Evolutionary conservation across 2,888 invertebrate species (phyloP).

Genomic region (Sepiola atlantica): DNA sequence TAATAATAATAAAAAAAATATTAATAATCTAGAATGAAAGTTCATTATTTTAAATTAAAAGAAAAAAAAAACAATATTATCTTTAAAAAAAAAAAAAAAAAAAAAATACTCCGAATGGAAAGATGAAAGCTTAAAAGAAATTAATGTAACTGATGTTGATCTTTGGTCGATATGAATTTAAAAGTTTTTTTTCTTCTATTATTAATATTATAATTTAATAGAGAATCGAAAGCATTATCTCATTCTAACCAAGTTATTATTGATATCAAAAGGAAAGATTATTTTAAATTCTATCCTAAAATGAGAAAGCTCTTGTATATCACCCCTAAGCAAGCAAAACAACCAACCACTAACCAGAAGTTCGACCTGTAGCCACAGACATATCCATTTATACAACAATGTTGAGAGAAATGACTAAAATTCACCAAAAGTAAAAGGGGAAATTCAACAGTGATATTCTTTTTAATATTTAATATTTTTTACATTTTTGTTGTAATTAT

Average conservation of each 20-base stretch:
- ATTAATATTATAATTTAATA: neutral
- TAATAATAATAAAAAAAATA: too few relatives aligned
- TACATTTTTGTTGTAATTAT: neutral
- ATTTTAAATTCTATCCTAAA: neutral
- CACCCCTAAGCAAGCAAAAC: neutral
- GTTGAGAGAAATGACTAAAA: slow-evolving; percentile 4
- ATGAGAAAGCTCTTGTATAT: neutral
- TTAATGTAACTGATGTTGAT: neutral
- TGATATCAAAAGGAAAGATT: neutral
- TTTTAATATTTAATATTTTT: neutral
- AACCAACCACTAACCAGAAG: neutral
- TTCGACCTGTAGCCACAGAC: neutral
- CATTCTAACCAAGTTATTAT: neutral
- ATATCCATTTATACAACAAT: neutral
- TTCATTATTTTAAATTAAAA: neutral
- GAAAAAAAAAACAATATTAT: neutral
- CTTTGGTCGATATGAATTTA: neutral
- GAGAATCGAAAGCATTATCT: neutral
- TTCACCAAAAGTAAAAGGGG: neutral
- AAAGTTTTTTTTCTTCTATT: neutral
- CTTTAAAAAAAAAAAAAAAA: neutral
- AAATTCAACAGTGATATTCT: neutral
- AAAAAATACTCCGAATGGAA: neutral
- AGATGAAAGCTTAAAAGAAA: neutral
- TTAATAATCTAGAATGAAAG: too few relatives aligned